These are phyloP conservation scores for Hipposideros armiger DNA, from an alignment of 2,113 vertebrate genomes.

Conservation along the genomic window DNA sequence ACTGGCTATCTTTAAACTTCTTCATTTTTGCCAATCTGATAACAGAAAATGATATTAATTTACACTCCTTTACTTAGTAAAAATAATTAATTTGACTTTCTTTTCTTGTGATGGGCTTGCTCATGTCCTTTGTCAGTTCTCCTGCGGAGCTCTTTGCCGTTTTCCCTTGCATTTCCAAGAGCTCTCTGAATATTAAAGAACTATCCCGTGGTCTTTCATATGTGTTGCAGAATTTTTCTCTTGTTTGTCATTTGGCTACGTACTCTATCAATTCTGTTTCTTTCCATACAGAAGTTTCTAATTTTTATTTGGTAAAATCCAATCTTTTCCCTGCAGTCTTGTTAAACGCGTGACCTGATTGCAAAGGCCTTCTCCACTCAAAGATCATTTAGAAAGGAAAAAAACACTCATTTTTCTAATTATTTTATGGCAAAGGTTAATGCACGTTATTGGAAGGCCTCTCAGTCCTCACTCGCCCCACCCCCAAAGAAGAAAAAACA, in stretches of 20 bases:
- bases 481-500: background rate
- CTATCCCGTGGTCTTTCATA: background rate
- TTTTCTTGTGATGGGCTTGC: background rate
- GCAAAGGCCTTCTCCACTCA: background rate
- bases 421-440: constrained; percentile 26
- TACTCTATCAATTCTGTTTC: background rate
- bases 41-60: constrained; percentile 40
- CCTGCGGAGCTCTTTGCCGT: background rate
- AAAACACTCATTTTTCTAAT: background rate
- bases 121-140: constrained; percentile 8
- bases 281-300: constrained; percentile 34
- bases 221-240: background rate
- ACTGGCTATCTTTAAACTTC: background rate
- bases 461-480: background rate
- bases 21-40: constrained; percentile 47
- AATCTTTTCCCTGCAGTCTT: constrained; percentile 9
- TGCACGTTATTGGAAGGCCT: background rate
- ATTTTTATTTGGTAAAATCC: constrained; percentile 35
- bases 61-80: constrained; percentile 14
- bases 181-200: constrained; percentile 10
- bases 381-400: background rate
- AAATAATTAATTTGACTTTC: constrained; percentile 24
- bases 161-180: background rate
- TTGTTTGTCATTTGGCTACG: background rate
- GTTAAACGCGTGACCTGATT: background rate